Percentiles rank a stretch among this genome's conserved stretches.
Conservation (phyloP, 2,113 vertebrate genomes). For the Macquaria ambigua region DNA sequence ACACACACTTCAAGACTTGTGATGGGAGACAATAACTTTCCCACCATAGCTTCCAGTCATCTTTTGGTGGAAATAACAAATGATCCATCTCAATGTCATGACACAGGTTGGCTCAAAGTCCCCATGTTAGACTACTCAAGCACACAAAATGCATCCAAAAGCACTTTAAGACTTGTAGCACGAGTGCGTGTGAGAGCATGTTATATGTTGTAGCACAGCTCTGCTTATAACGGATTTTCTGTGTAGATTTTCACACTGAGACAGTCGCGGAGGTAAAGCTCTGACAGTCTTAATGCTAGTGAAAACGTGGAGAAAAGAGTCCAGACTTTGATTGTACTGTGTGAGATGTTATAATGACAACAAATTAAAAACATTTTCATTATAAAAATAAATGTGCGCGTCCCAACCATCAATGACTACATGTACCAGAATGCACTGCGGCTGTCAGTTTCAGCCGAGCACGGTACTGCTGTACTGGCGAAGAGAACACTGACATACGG, state of each 20-base stretch:
- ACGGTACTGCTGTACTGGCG: slow-evolving; percentile 4
- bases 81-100: slow-evolving; percentile 13
- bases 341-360: slow-evolving; percentile 45
- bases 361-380: slow-evolving; percentile 57
- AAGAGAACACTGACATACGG: slow-evolving; percentile 36
- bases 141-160: slow-evolving; percentile 70
- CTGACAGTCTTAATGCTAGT: background rate
- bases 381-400: background rate
- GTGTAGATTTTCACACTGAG: slow-evolving; percentile 49
- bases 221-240: slow-evolving; percentile 42
- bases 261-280: slow-evolving; percentile 12
- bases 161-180: slow-evolving; percentile 80
- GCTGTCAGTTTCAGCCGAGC: slow-evolving; percentile 43
- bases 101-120: slow-evolving; percentile 27
- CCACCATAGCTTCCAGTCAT: background rate
- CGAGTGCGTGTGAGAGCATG: slow-evolving; percentile 58
- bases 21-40: background rate
- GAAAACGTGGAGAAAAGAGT: slow-evolving; percentile 16
- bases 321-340: slow-evolving; percentile 54
- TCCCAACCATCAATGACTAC: slow-evolving; percentile 40
- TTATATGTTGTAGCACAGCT: slow-evolving; percentile 58
- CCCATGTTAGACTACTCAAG: slow-evolving; percentile 57
- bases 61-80: slow-evolving; percentile 5
- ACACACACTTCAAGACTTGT: background rate
- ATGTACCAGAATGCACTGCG: slow-evolving; percentile 71